These are phyloP conservation scores for Thalpophila matura DNA, from an alignment of 2,888 invertebrate genomes.

Conservation along the genomic window DNA sequence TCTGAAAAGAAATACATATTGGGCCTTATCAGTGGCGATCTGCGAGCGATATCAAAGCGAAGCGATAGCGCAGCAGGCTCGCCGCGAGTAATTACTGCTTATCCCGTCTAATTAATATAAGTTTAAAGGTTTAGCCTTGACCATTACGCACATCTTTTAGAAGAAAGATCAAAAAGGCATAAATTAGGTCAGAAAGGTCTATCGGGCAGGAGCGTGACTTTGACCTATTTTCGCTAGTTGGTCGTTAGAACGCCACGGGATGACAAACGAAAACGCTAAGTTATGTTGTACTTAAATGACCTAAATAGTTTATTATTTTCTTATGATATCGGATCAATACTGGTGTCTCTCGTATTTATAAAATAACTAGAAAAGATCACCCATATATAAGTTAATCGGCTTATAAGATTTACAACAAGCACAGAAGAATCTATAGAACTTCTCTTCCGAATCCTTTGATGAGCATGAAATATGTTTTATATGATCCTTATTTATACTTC, in stretches of 20 bases:
- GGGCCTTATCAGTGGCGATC: background rate
- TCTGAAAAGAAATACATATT: background rate
- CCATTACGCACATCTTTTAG: background rate
- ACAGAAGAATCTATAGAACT: background rate
- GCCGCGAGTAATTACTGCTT: too few species aligned
- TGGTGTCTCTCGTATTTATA: background rate
- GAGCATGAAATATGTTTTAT: background rate
- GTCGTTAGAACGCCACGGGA: constrained; percentile 12
- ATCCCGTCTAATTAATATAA: constrained; percentile 16
- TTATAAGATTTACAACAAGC: background rate
- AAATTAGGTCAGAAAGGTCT: background rate
- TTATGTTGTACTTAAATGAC: constrained; percentile 12
- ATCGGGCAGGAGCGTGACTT: constrained; percentile 12
- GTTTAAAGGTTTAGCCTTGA: constrained; percentile 2
- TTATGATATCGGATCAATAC: background rate
- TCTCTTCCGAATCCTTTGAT: background rate
- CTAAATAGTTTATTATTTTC: constrained; percentile 18
- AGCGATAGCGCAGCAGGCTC: too few species aligned
- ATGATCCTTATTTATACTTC: too few species aligned
- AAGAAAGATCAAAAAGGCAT: constrained; percentile 20
- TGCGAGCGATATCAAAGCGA: background rate
- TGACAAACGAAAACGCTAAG: constrained; percentile 7
- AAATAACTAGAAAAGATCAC: background rate
- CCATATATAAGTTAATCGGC: background rate
- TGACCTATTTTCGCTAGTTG: constrained; percentile 38